Percentiles rank a stretch among this genome's conserved stretches.
Conservation (phyloP, 2,888 invertebrate genomes). For the Prosopocoilus inquinatus region DNA sequence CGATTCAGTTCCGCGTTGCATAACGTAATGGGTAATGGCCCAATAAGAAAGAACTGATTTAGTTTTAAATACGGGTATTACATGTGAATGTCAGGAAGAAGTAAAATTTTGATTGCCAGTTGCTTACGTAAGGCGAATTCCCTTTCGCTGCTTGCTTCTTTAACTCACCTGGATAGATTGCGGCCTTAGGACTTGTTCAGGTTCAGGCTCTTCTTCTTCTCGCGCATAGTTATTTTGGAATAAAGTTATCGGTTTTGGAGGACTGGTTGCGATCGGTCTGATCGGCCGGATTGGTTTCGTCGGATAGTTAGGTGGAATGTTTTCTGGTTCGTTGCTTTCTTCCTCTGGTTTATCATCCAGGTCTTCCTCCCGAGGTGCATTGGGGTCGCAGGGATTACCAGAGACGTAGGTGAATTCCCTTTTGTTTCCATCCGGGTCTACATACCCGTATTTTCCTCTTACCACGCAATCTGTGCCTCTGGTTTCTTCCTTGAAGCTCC, state of each 20-base stretch:
- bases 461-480: constrained; percentile 83
- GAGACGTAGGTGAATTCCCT: constrained; percentile 84
- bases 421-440: constrained; percentile 84
- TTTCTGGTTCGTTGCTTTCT: constrained; percentile 56
- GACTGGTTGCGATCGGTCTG: constrained; percentile 43
- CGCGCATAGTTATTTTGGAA: constrained; percentile 70
- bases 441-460: constrained; percentile 82
- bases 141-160: too few relatives aligned
- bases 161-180: constrained; percentile 40
- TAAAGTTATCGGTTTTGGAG: constrained; percentile 58
- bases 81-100: too few relatives aligned
- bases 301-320: constrained; percentile 63
- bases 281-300: constrained; percentile 43
- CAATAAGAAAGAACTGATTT: too few relatives aligned
- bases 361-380: constrained; percentile 67
- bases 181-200: constrained; percentile 53
- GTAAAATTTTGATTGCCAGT: too few relatives aligned
- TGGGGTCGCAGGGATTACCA: constrained; percentile 83
- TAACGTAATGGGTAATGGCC: too few relatives aligned
- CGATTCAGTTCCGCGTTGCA: not conserved
- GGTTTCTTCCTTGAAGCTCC: constrained; percentile 84
- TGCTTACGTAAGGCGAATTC: too few relatives aligned
- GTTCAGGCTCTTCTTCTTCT: constrained; percentile 61
- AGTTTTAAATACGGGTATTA: too few relatives aligned
- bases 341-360: constrained; percentile 57